phyloP scores from a whole-genome alignment of 2,888 invertebrate genomes.

The Oeneis ivallda region DNA sequence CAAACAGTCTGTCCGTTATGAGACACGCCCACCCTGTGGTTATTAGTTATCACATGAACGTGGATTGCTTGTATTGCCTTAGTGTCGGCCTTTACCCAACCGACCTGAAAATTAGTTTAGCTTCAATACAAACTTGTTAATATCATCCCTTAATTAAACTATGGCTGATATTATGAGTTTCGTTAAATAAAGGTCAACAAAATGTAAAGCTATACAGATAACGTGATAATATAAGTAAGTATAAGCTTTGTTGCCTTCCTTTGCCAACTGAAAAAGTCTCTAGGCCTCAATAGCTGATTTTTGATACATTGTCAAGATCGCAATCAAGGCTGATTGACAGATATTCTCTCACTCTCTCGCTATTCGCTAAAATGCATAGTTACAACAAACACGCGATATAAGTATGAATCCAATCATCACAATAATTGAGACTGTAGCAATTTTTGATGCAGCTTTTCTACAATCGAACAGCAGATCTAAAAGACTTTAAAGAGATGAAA shows the following conservation, averaged over 20 bases:
- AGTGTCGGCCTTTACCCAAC: conserved; percentile 96
- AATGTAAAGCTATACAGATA: neutral
- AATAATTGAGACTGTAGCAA: too few species aligned
- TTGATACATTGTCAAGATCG: too few species aligned
- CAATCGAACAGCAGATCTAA: too few species aligned
- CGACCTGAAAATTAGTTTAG: conserved; percentile 83
- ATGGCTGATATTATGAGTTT: conserved; percentile 6
- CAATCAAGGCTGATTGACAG: too few species aligned
- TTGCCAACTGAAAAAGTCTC: neutral
- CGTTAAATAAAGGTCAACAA: conserved; percentile 8
- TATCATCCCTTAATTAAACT: conserved; percentile 19
- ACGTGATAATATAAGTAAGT: neutral
- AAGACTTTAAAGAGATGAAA: too few species aligned
- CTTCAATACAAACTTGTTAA: conserved; percentile 33
- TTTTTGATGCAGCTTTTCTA: too few species aligned
- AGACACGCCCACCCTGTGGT: conserved; percentile 91
- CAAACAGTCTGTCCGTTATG: conserved; percentile 93
- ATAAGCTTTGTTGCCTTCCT: neutral
- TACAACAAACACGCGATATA: too few species aligned
- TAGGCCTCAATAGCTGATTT: too few species aligned
- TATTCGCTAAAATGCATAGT: too few species aligned
- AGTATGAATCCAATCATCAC: too few species aligned
- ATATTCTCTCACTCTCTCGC: too few species aligned
- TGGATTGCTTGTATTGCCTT: conserved; percentile 97
- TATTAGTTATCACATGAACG: conserved; percentile 95